These are phyloP conservation scores for Brachionus rubens DNA, from an alignment of 1,140 invertebrate species.

Conservation along the genomic window DNA sequence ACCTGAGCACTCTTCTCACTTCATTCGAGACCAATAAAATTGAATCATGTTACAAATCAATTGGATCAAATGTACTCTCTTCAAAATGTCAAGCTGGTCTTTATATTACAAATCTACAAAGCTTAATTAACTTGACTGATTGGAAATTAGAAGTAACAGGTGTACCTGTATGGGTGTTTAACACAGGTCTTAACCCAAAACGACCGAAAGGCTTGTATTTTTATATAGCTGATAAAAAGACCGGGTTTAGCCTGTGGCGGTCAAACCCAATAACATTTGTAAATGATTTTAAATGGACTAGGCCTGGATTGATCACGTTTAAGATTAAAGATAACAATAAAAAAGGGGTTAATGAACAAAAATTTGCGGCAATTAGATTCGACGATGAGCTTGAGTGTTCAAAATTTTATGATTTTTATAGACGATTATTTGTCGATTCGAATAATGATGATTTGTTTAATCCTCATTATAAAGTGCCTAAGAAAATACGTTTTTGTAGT, in stretches of 20 bases:
- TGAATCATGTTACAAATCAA: conserved; percentile 31
- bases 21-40: conserved; percentile 23
- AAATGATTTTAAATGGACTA: conserved; percentile 45
- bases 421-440: conserved; percentile 7
- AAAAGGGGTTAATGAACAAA: background rate
- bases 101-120: conserved; percentile 17
- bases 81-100: conserved; percentile 12
- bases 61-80: conserved; percentile 1
- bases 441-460: conserved; percentile 33
- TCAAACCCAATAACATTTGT: background rate
- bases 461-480: conserved; percentile 10
- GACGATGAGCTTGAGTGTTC: conserved; percentile 40
- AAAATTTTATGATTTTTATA: conserved; percentile 40
- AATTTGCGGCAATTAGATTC: conserved; percentile 10
- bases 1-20: background rate
- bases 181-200: conserved; percentile 40
- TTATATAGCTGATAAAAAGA: conserved; percentile 25
- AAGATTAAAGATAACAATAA: background rate
- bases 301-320: conserved; percentile 28
- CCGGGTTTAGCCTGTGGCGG: conserved; percentile 40
- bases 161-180: conserved; percentile 44
- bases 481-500: background rate
- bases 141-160: conserved; percentile 4
- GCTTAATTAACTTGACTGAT: conserved; percentile 9
- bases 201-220: conserved; percentile 11